Evolutionary conservation across 2,113 vertebrate species (phyloP).

Genomic region (Crotophaga sulcirostris): DNA sequence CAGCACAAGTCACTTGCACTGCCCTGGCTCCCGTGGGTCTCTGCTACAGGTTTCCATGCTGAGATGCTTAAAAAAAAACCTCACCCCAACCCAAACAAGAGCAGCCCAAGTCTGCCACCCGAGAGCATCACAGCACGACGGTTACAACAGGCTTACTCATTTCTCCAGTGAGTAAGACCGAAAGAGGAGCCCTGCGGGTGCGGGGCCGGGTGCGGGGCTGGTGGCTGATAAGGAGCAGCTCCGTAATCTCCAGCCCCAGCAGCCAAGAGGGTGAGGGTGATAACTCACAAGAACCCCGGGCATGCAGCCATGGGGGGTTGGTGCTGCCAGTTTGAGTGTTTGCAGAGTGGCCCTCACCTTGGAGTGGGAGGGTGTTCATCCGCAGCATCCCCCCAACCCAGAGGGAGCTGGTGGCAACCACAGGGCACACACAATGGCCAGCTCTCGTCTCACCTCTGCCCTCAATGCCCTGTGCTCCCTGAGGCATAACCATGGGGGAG

Average conservation of each 20-base stretch:
- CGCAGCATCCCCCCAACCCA: background rate
- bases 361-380: fast-evolving
- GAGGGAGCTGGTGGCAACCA: background rate
- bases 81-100: background rate
- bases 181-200: background rate
- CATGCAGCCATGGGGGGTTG: background rate
- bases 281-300: background rate
- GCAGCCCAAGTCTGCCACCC: background rate
- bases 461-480: background rate
- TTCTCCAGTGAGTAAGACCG: background rate
- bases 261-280: background rate
- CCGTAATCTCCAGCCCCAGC: conserved; percentile 62
- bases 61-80: background rate
- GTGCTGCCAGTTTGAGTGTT: background rate
- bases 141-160: conserved; percentile 21
- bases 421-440: too few species aligned
- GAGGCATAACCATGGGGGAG: background rate
- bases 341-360: background rate
- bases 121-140: background rate
- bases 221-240: conserved; percentile 23
- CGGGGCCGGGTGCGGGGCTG: background rate
- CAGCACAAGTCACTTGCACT: background rate
- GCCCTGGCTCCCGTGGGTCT: background rate
- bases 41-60: background rate
- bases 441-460: background rate